These are phyloP conservation scores for Lytechinus pictus DNA, from an alignment of 35 echinoderm and acorn worm species.

Conservation along the genomic window DNA sequence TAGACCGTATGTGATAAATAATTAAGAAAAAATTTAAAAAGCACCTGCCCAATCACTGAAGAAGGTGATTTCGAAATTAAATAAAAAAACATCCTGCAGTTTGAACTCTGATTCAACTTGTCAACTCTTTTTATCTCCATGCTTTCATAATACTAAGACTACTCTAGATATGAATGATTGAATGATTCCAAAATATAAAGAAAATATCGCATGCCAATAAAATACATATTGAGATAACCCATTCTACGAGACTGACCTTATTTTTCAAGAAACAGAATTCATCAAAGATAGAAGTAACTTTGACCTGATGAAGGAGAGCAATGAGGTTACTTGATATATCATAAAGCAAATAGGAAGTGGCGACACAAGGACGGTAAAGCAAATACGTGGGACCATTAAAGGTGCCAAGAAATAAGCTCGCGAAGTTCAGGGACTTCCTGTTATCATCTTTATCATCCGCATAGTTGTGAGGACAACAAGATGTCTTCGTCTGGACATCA, in stretches of 20 bases:
- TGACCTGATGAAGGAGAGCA: background rate
- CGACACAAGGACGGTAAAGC: conserved; percentile 19
- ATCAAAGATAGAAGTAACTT: background rate
- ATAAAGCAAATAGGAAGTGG: conserved; percentile 43
- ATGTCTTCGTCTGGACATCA: background rate
- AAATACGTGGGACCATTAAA: background rate
- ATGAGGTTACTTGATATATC: background rate
- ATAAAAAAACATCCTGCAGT: background rate
- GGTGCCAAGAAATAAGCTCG: background rate
- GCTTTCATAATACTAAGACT: background rate
- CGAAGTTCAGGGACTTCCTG: conserved; percentile 8
- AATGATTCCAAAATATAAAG: background rate
- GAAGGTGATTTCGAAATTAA: background rate
- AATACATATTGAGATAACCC: background rate
- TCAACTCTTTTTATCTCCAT: background rate
- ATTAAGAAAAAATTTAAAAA: too few relatives aligned
- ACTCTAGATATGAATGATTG: background rate
- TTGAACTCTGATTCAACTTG: background rate
- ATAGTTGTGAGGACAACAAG: background rate
- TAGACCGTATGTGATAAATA: too few relatives aligned
- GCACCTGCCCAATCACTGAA: background rate
- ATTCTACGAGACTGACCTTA: background rate
- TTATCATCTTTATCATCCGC: conserved; percentile 6
- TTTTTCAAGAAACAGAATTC: background rate
- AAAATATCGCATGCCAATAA: background rate